Evolutionary conservation across 2,113 vertebrate species (phyloP), one percentile per base, ranked within the genome.

Genomic region (Grus americana): DNA sequence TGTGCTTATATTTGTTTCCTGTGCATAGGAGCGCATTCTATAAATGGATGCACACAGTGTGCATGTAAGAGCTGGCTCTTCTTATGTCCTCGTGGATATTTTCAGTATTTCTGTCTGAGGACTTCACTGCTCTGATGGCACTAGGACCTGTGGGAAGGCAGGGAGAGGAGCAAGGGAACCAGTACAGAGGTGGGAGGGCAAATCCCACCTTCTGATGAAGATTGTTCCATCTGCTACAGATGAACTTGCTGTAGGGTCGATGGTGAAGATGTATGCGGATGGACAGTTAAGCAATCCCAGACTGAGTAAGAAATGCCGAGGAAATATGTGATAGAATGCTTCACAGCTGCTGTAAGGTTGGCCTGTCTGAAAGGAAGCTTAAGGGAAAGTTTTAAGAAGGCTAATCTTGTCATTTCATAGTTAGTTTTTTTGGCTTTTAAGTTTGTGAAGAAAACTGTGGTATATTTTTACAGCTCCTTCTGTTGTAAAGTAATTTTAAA

Each of bases 1-100:
- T 8, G 0, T 2, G 6, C 2, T 32, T 18, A 1, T 5, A 0
- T 14, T 22, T 49, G 54, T 34, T 63, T 6, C 23, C 57, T 44
- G 23, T 6, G 36, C 10, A 0, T 5, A 3, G 32, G 10, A 36
- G 29, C 9, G 0, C 30, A 2, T 38, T 47, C 46, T 12, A 0
- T 9, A 11, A 29, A 6, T 4, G 11, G 16, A 3, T 14, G 38
- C 44, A 4, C 18, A 0, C 26, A 3, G 0, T 1, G 30, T 24
- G 12, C 12, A 0, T 0, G 3, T 49, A 27, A 10, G 32, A 49
- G 58, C 44, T 30, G 57, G 8, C 32, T 54, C 17, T 30, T 34
- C 22, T 27, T 15, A 10, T 6, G 3, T 6, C 11, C 47, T 34
- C 4, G 0, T 1, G 26, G 36, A 3, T 66, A 4, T n/a, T 20